Evolutionary conservation across 2,888 invertebrate species (phyloP).

Genomic region (Sinopyrophorus schimmeli): DNA sequence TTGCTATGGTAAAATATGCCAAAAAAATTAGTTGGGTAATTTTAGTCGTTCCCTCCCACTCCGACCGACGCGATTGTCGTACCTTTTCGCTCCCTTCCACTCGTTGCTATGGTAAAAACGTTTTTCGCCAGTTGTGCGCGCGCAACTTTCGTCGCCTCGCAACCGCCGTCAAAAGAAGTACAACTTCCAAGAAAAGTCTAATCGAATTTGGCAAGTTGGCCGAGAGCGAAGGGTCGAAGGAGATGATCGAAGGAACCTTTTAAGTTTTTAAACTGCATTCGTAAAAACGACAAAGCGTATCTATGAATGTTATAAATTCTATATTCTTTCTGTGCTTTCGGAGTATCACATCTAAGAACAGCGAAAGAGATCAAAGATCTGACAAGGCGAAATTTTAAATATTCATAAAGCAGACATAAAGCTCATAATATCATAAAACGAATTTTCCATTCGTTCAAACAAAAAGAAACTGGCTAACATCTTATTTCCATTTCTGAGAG

Average conservation of each 20-base stretch:
- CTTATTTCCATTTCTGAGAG: conserved; percentile 47
- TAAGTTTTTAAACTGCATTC: conserved; percentile 30
- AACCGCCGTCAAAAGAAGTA: no score
- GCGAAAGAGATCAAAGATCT: conserved; percentile 35
- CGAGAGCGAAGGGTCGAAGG: no score
- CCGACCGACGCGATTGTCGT: no score
- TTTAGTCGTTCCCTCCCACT: no score
- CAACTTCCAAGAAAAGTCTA: no score
- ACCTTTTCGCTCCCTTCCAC: no score
- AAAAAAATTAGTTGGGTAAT: no score
- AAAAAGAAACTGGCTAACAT: conserved; percentile 44
- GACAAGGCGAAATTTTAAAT: conserved; percentile 49
- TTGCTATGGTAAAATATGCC: no score
- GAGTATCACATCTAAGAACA: conserved; percentile 35
- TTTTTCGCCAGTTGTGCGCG: no score
- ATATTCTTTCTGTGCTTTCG: conserved; percentile 39
- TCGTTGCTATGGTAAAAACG: no score
- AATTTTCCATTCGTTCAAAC: conserved; percentile 53
- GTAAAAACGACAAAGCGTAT: conserved; percentile 30
- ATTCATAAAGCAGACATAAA: conserved; percentile 54
- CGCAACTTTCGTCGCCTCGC: no score
- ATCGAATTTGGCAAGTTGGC: no score
- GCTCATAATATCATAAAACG: conserved; percentile 54
- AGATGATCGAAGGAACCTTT: conserved; percentile 20
- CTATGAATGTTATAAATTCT: conserved; percentile 36